Base-by-base conservation (phyloP, 2,113 vertebrate genomes). In the Pterocles orientalis region DNA sequence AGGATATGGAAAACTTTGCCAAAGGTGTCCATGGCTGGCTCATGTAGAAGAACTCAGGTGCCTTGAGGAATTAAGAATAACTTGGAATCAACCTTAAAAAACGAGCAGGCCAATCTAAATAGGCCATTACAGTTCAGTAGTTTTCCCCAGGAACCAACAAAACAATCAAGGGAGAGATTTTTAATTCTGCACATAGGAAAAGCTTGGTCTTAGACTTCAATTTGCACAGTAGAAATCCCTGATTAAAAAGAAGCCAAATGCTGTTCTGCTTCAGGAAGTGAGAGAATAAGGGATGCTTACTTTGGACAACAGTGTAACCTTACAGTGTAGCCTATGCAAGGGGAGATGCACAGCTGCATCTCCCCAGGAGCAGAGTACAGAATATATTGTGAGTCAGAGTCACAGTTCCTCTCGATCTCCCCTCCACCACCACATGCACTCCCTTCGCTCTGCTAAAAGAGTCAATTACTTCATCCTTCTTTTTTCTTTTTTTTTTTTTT, bases 271-370 rank as follows among this genome's bases (percentile, higher is more conserved):
- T 72, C 91, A 96, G 96, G 96, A 97, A 97, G 58, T 41, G 17
- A 70, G 92, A 96, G 94, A 97, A 94, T 97, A 94, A 95, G 91
- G 90, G 88, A 96, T 96, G 92, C 95, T 97, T 96, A 76, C 86
- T 97, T 96, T 97, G 96, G 96, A 97, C 3, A 2, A 61, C 3
- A 9, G 90, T 86, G 75, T 84, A 94, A 79, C 81, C 83, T 94
- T 92, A 93, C 91, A 93, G 39, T 16, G 39, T 18, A 91, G 86
- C 77, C 77, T 89, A 20, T 89, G 79, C 1, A 16, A 79, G 77
- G 41, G 86, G 65, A 93, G 86, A 96, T 86, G 65, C 91, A 97
- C 95, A 97, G 95, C 95, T 97, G 95, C 94, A 91, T 95, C 88
- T 95, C 94, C 80, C 90, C 88, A 89, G 91, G 88, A 97, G 77